These are phyloP conservation scores for Magallana gigas DNA, from an alignment of 1,140 invertebrate species.

Conservation along the genomic window DNA sequence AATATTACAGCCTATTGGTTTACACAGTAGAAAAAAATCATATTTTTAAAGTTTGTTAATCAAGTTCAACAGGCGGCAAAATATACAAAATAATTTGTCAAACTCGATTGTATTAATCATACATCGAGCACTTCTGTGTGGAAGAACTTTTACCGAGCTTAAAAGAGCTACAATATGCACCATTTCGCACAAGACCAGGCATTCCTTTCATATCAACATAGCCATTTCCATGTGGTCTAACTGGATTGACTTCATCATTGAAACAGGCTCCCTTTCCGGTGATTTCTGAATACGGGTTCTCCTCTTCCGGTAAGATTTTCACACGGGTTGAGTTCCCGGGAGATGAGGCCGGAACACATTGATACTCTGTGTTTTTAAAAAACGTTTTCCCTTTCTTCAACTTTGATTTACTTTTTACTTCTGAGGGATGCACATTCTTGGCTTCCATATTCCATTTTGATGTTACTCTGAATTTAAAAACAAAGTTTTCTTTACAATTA, in stretches of 20 bases:
- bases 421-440: background rate
- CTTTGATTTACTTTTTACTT: background rate
- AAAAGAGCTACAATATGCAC: background rate
- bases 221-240: background rate
- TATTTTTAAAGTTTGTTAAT: no score
- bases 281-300: constrained; percentile 3
- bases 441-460: background rate
- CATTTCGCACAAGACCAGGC: background rate
- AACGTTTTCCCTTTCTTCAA: background rate
- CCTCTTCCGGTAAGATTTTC: background rate
- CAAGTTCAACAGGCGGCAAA: no score
- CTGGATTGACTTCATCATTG: background rate
- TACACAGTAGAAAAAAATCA: no score
- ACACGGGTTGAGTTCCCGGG: background rate
- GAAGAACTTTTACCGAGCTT: background rate
- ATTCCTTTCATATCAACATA: constrained; percentile 27
- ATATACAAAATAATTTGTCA: no score
- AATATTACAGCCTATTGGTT: no score
- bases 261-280: background rate
- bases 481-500: no score
- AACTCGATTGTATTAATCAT: no score
- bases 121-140: no score
- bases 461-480: background rate
- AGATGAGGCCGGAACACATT: background rate
- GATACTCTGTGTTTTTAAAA: background rate